Base-by-base conservation (phyloP, 2,113 vertebrate genomes). In the Bufo bufo region DNA sequence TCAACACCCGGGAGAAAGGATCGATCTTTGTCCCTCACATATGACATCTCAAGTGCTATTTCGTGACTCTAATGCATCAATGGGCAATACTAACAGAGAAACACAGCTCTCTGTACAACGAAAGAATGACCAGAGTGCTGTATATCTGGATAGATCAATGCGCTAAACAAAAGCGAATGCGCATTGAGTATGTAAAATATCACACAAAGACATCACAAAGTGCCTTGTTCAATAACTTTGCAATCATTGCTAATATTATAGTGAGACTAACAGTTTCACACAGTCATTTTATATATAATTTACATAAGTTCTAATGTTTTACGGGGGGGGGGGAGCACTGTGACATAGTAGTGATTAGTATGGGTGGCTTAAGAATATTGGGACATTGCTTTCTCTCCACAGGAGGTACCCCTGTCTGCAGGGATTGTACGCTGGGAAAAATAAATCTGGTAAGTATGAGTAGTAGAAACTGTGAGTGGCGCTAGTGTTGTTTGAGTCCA, bases 21-120 rank as follows among this genome's bases (percentile, higher is more conserved):
- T 83, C 4, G 7, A 83, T 83, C 45, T 83, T 49, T 66, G 17
- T 83, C 3, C 10, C 13, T 47, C 47, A 69, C 17, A 23, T 23
- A 63, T 66, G 61, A 83, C 63, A 66, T 69, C 61, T 66, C 77
- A 56, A 80, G 77, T 59, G 20, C 23, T 56, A 58, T 43, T 80
- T 59, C 23, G 23, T 58, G 52, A 58, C 54, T 78, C 49, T 78
- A 78, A 20, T 54, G n/a, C 49, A 78, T 78, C 49, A 78, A 5
- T 49, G 45, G 17, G n/a, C 47, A 75, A 20, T 75, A 47, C 13
- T 7, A 11, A 4, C 23, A 50, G 47, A 17, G 20, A 75, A 19
- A 5, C 71, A 47, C 72, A 19, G 47, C 47, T 75, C 47, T 75
- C 72, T 50, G 8, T 20, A 50, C 47, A 75, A 4, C 9, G 3